Base-by-base conservation (phyloP, 1,140 invertebrate species). In the Aporrectodea caliginosa region DNA sequence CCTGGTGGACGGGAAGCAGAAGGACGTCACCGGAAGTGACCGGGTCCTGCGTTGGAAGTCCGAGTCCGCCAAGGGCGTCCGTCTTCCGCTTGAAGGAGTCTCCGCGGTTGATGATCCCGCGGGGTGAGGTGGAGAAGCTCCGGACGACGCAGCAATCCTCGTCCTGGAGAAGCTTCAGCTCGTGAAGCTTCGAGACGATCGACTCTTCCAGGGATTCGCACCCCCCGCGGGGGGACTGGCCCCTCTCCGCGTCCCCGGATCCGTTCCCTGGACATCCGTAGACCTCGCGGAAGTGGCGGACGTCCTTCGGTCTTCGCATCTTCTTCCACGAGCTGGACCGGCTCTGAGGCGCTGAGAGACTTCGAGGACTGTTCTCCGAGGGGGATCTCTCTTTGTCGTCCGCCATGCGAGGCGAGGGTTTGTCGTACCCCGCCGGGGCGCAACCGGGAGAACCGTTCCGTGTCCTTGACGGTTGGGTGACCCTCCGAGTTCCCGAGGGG, bases 271-370 rank as follows among this genome's bases (percentile, higher is more conserved):
- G 6, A 22, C 43, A 6, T 6, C 43, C 43, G 43, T 58, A 58
- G 6, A 58, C 43, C 43, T 58, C 43, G 6, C 43, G 43, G 43
- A 58, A 58, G 43, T 58, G 43, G 43, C 84, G 76, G 70, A 31
- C 75, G 77, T 74, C 73, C 35, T 16, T n/a, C 71, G 75, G 78
- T 30, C 74, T 58, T 32, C 34, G 70, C 79, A 69, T 80, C 73
- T 75, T 81, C 79, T 81, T 79, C 78, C 78, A 81, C 58, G 80
- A 79, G 30, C 79, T 81, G 58, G 35, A 75, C 31, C 78, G 27
- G 29, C 78, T 79, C 16, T 79, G 71, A 1, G 78, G 78, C 33
- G 78, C 78, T 2, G 78, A 79, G n/a, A 27, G 71, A 43, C 78
- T 58, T 22, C 22, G 43, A 6, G 43, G 43, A 58, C 43, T 58